Base-by-base conservation (phyloP, 2,888 invertebrate genomes). In the Metallyticus violacea region DNA sequence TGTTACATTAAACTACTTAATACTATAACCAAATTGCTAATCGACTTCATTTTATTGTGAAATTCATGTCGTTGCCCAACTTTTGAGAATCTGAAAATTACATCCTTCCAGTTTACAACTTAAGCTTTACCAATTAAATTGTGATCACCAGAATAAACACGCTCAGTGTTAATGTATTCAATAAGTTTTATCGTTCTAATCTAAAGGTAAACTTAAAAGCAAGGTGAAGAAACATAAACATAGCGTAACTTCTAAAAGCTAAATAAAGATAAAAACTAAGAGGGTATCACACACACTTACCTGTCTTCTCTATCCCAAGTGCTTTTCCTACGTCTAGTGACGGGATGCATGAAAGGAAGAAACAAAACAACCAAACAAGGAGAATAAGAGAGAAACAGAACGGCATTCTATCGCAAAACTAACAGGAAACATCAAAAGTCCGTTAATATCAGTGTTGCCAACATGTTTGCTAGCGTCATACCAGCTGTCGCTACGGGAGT, bases 291-390 rank as follows among this genome's bases (percentile, higher is more conserved):
- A 9, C 83, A 40, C 28, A 79, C 85, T 88, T 85, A 89, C 89
- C 89, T 89, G 83, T 89, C 88, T 28, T 89, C 89, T n/a, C 87
- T 83, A 79, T 88, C 89, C 89, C 89, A 89, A 7, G 87, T 84
- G 77, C 86, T 88, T 86, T 88, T 88, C 86, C 86, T 86, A 85
- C 88, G 88, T 86, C 89, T 88, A 85, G 77, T 84, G 27, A 85
- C 81, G 81, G 84, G 82, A 29, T 85, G 86, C 87, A 88, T 87
- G 85, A 28, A 88, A 87, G 83, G 85, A 77, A 83, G 82, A 87
- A 83, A 85, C 88, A 89, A 89, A 89, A 81, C 79, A 87, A 83
- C 81, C 88, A 89, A 89, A 89, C 30, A 83, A 77, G 26, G 83
- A 77, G 87, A 87, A 88, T 80, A 89, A 87, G 40, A 62, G 15